phyloP scores from a whole-genome alignment of 2,113 vertebrate species.

The Centropus bengalensis region DNA sequence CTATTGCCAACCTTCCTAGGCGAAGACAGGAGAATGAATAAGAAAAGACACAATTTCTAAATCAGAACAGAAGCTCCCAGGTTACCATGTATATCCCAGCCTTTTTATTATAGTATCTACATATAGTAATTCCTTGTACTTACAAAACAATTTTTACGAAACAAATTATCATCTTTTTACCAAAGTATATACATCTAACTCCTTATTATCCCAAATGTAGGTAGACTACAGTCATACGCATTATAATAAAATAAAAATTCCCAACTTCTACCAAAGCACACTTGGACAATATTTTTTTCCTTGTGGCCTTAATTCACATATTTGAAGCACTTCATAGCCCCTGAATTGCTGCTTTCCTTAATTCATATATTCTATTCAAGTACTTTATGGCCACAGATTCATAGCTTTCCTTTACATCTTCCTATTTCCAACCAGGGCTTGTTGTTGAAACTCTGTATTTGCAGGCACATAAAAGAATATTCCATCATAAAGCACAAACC shows the following conservation, averaged over 20 bases:
- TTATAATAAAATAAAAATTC: neutral
- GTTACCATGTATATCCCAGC: neutral
- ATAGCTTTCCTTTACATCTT: neutral
- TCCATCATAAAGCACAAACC: neutral
- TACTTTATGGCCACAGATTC: neutral
- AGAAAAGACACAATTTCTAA: neutral
- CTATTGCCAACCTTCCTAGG: neutral
- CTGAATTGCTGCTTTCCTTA: neutral
- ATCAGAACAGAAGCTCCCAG: neutral
- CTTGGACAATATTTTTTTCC: neutral
- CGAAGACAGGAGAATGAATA: neutral
- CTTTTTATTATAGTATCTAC: neutral
- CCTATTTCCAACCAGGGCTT: neutral
- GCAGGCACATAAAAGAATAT: neutral
- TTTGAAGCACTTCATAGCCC: neutral
- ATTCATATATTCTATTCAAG: neutral
- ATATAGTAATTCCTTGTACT: constrained; percentile 4
- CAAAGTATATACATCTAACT: neutral
- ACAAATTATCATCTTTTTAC: neutral
- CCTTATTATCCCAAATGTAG: neutral
- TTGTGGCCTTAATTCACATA: neutral
- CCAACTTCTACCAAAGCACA: neutral
- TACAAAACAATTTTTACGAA: neutral
- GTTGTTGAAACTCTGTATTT: neutral
- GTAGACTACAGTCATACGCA: neutral